Percentiles rank a stretch among this genome's conserved stretches.
Conservation (phyloP, 2,888 invertebrate species). For the Cancer borealis region DNA sequence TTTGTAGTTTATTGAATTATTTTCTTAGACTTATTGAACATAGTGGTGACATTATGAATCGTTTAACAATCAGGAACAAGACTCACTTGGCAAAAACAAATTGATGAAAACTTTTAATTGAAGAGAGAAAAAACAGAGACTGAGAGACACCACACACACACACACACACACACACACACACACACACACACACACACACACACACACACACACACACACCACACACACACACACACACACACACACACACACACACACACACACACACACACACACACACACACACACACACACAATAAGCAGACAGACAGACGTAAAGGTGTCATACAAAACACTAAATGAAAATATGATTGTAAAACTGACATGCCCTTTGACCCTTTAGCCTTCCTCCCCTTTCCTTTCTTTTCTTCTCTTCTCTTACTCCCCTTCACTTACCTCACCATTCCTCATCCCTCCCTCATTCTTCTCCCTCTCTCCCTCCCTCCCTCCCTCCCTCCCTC, state of each 20-base stretch:
- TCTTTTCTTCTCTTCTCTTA: neutral
- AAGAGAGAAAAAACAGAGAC: neutral
- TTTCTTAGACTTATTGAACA: neutral
- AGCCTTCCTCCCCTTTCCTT: neutral
- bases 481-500: neutral
- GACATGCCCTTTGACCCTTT: neutral
- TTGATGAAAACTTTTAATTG: neutral
- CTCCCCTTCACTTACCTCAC: neutral
- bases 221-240: slow-evolving; percentile 20
- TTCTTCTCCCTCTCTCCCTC: neutral
- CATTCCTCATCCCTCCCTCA: neutral
- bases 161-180: slow-evolving; percentile 21
- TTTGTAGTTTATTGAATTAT: neutral
- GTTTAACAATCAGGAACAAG: neutral
- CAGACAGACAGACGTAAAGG: neutral
- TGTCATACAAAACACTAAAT: neutral
- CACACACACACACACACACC: neutral
- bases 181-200: neutral
- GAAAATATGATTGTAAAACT: neutral
- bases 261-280: neutral
- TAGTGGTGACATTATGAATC: neutral
- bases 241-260: slow-evolving; percentile 8
- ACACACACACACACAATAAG: neutral
- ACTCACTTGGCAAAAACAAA: neutral
- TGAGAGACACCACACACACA: slow-evolving; percentile 2